Evolutionary conservation across 1,140 invertebrate species (phyloP).

Genomic region (Brachionus manjavacas): DNA sequence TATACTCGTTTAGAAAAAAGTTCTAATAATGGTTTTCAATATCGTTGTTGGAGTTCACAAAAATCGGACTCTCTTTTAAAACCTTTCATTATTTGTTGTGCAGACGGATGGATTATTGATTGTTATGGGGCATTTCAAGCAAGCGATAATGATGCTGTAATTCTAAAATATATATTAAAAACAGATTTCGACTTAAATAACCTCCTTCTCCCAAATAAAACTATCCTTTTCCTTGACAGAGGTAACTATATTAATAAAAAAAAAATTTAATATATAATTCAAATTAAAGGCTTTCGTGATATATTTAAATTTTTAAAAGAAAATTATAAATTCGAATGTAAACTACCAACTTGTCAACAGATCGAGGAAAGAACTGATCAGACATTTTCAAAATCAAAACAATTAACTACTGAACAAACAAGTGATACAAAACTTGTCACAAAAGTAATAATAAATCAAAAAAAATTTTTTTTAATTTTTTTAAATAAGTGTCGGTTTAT

Average conservation of each 20-base stretch:
- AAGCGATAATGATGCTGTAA: not conserved
- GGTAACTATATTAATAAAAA: not conserved
- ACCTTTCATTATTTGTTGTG: not conserved
- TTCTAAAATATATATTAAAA: conserved; percentile 6
- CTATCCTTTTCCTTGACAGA: conserved; percentile 3
- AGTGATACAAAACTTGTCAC: not conserved
- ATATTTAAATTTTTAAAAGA: not conserved
- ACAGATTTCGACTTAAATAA: not conserved
- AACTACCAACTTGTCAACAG: not conserved
- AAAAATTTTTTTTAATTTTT: not conserved
- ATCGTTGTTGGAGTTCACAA: not conserved
- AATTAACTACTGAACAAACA: not conserved
- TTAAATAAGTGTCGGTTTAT: conserved; percentile 3
- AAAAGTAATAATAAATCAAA: not conserved
- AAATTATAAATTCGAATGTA: not conserved
- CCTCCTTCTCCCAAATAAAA: not conserved
- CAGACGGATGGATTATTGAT: conserved; percentile 3
- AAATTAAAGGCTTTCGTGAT: not conserved
- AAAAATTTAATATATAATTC: not conserved
- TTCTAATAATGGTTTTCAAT: conserved; percentile 14
- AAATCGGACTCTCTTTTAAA: not conserved
- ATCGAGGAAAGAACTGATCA: not conserved
- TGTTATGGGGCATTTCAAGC: conserved; percentile 18
- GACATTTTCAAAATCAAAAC: not conserved
- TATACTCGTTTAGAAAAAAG: conserved; percentile 12